Evolutionary conservation across 2,888 invertebrate genomes (phyloP).

Genomic region (Trachelus tabidus): DNA sequence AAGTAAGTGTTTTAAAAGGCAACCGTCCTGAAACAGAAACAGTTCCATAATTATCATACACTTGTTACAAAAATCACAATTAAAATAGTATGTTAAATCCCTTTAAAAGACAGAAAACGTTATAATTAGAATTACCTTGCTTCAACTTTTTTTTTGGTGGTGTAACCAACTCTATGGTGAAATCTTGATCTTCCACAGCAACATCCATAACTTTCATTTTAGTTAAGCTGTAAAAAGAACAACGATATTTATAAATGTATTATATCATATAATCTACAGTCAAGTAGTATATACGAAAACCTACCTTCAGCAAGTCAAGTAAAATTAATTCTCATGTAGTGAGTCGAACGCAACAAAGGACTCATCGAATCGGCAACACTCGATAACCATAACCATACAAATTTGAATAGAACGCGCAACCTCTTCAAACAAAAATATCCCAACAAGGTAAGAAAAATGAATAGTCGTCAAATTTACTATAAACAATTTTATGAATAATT

Average conservation of each 20-base stretch:
- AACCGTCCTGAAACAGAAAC: conserved; percentile 47
- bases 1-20: conserved; percentile 51
- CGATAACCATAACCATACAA: neutral
- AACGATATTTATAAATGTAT: neutral
- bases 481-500: neutral
- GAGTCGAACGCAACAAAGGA: neutral
- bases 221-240: conserved; percentile 9
- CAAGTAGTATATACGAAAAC: neutral
- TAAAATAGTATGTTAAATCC: neutral
- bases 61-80: neutral
- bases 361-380: neutral
- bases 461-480: neutral
- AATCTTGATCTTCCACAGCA: conserved; percentile 43
- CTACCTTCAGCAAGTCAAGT: neutral
- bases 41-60: neutral
- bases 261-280: neutral
- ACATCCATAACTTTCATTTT: conserved; percentile 54
- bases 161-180: conserved; percentile 33
- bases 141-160: conserved; percentile 52
- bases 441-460: neutral
- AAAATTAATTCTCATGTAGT: neutral
- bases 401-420: neutral
- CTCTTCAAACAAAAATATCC: neutral
- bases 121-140: conserved; percentile 46
- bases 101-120: neutral